phyloP scores from a whole-genome alignment of 2,888 invertebrate genomes.

The Galerucella calmariensis region DNA sequence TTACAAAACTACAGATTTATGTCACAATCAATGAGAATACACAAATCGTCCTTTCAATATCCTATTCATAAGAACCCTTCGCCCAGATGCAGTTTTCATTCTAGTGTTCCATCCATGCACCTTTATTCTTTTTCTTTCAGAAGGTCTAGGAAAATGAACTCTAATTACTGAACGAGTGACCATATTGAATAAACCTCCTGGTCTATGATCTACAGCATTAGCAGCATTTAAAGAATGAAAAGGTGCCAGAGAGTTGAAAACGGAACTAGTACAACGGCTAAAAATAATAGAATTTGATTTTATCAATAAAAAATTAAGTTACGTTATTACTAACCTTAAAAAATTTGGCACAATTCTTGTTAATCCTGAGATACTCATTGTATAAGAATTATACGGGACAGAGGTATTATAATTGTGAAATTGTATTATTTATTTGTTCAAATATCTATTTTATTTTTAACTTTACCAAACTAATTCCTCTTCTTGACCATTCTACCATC shows the following conservation, averaged over 20 bases:
- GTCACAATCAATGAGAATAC: constrained; percentile 70
- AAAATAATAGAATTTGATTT: constrained; percentile 5
- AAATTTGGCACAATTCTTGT: background rate
- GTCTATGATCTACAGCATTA: constrained; percentile 31
- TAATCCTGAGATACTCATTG: background rate
- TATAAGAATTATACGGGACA: background rate
- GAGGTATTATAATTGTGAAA: background rate
- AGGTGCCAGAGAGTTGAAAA: constrained; percentile 26
- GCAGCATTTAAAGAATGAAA: constrained; percentile 39
- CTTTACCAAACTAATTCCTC: no score
- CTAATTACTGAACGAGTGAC: constrained; percentile 68
- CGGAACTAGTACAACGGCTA: constrained; percentile 28
- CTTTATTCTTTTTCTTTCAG: constrained; percentile 76
- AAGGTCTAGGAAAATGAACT: constrained; percentile 79
- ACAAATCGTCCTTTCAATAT: constrained; percentile 79
- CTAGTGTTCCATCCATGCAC: constrained; percentile 77
- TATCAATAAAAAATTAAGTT: background rate
- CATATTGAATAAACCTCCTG: constrained; percentile 57
- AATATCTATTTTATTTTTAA: no score
- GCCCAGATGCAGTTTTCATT: constrained; percentile 76
- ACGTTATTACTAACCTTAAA: background rate
- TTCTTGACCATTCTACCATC: no score
- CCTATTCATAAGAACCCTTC: constrained; percentile 79
- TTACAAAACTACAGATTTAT: background rate
- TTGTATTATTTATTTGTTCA: background rate